These are phyloP conservation scores for Ceratotherium simum DNA, from an alignment of 2,113 vertebrate species.

Conservation along the genomic window DNA sequence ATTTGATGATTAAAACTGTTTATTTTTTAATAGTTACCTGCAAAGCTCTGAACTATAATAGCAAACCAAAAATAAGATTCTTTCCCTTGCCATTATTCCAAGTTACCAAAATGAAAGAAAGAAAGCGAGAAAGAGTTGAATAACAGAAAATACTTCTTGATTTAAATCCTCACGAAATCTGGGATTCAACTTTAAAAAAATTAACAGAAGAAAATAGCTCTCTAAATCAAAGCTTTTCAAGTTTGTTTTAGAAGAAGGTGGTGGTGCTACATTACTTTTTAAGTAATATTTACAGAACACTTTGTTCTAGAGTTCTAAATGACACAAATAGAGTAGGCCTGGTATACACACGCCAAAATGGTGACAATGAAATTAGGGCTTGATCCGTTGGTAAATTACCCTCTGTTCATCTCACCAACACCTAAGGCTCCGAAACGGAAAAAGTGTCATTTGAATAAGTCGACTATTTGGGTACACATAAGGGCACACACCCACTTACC, in stretches of 20 bases:
- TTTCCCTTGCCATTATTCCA: background rate
- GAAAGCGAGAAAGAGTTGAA: background rate
- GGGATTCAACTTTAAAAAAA: slow-evolving; percentile 20
- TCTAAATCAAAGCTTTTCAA: slow-evolving; percentile 33
- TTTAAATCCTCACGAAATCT: slow-evolving; percentile 55
- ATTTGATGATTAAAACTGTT: background rate
- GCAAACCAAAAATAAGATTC: slow-evolving; percentile 7
- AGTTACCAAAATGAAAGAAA: slow-evolving; percentile 45
- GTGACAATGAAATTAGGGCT: slow-evolving; percentile 82
- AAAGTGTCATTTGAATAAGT: slow-evolving; percentile 41
- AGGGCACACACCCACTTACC: slow-evolving; percentile 72
- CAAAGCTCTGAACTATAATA: background rate
- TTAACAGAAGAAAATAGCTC: slow-evolving; percentile 64
- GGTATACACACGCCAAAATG: slow-evolving; percentile 32
- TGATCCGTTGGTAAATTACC: slow-evolving; percentile 75
- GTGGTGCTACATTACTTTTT: slow-evolving; percentile 55
- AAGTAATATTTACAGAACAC: slow-evolving; percentile 79
- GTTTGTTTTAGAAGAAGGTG: slow-evolving; percentile 74
- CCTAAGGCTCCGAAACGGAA: slow-evolving; percentile 63
- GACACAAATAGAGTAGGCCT: slow-evolving; percentile 75
- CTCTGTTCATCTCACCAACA: slow-evolving; percentile 75
- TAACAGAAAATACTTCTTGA: slow-evolving; percentile 33
- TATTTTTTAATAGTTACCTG: background rate
- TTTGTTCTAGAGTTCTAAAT: slow-evolving; percentile 70
- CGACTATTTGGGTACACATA: background rate